phyloP scores from a whole-genome alignment of 2,797 vertebrate species.

The Tauraco hartlaubi region DNA sequence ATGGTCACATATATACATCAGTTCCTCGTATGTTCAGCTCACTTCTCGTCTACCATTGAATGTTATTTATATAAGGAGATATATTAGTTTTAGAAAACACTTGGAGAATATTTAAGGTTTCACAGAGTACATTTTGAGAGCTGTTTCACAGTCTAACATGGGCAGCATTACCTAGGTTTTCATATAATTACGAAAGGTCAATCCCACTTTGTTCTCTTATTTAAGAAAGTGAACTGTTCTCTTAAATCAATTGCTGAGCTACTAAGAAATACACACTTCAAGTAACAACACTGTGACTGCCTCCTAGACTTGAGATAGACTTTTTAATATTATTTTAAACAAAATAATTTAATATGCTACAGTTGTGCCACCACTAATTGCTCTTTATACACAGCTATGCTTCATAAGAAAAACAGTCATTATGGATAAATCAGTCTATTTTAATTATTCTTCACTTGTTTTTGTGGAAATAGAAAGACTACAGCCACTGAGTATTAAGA shows the following conservation, averaged over 20 bases:
- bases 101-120: not conserved
- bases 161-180: not conserved
- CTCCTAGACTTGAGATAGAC: not conserved
- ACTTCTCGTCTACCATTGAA: not conserved
- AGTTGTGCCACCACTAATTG: not conserved
- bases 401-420: not conserved
- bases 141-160: not conserved
- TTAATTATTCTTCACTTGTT: not conserved
- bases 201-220: not conserved
- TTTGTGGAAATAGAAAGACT: not conserved
- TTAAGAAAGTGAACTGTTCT: not conserved
- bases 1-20: not conserved
- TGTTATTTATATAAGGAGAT: not conserved
- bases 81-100: not conserved
- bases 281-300: not conserved
- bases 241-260: not conserved
- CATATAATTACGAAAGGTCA: not conserved
- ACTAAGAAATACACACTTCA: not conserved
- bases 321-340: not conserved
- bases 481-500: not conserved
- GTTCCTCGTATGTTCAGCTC: not conserved
- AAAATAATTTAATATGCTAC: not conserved
- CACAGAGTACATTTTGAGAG: not conserved
- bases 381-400: not conserved
- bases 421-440: not conserved